Percentiles rank a stretch among this genome's conserved stretches.
Conservation (phyloP, 2,113 vertebrate species). For the Pavo muticus region DNA sequence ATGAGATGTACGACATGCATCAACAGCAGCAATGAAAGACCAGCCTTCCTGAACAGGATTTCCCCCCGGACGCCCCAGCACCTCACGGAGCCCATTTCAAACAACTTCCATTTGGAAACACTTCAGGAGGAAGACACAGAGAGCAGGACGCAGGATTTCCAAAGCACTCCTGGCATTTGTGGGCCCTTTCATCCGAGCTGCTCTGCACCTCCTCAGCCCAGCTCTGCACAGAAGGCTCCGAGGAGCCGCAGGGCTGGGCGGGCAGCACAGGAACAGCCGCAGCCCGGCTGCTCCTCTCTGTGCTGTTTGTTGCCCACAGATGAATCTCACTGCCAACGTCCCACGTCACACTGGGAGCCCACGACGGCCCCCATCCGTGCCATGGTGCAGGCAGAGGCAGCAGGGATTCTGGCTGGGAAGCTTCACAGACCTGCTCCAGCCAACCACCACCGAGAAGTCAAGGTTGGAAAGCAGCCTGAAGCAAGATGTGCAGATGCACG, state of each 20-base stretch:
- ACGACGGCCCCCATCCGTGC: fast-evolving
- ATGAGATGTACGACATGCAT: neutral
- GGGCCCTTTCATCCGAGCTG: neutral
- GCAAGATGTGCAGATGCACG: neutral
- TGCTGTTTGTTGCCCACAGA: fast-evolving
- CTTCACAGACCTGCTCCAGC: neutral
- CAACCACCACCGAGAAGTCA: neutral
- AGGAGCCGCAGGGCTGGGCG: neutral
- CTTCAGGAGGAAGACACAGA: neutral
- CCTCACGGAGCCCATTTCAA: neutral
- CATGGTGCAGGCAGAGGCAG: fast-evolving
- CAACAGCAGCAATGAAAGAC: neutral
- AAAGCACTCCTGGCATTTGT: fast-evolving
- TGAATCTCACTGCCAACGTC: fast-evolving
- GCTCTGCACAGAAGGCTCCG: neutral
- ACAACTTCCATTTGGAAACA: neutral
- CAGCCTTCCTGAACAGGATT: neutral
- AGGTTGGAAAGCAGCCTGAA: neutral
- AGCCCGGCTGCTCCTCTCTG: neutral
- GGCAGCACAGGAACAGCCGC: neutral
- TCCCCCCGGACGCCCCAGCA: neutral
- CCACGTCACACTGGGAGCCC: fast-evolving
- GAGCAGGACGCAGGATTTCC: fast-evolving
- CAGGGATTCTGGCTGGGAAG: fast-evolving
- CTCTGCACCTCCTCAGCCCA: neutral